Evolutionary conservation across 2,113 vertebrate species (phyloP).

Genomic region (Chinchilla lanigera): DNA sequence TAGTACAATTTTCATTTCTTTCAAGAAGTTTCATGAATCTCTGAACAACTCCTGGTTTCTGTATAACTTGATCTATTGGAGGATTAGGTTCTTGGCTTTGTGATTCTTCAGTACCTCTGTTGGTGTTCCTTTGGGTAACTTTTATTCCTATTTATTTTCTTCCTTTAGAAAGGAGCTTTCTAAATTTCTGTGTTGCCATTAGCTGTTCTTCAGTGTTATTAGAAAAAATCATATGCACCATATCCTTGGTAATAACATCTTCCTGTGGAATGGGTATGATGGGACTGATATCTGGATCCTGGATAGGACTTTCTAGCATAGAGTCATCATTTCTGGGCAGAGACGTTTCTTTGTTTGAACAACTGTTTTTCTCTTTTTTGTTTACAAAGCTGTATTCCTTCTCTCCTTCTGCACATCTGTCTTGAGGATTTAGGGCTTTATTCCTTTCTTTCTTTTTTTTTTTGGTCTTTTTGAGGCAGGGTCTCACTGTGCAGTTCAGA

Average conservation of each 20-base stretch:
- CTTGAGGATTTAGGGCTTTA: conserved; percentile 96
- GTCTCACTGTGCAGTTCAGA: no score
- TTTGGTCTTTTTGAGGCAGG: no score
- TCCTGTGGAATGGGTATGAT: conserved; percentile 94
- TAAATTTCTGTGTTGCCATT: conserved; percentile 95
- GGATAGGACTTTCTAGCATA: conserved; percentile 95
- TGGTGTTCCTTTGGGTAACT: neutral
- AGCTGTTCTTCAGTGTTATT: conserved; percentile 94
- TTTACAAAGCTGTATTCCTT: conserved; percentile 95
- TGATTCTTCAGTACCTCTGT: neutral
- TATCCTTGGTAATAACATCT: conserved; percentile 93
- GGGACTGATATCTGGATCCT: conserved; percentile 95
- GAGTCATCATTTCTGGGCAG: conserved; percentile 91
- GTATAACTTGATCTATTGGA: conserved; percentile 96
- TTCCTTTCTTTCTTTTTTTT: no score
- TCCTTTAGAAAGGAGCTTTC: conserved; percentile 94
- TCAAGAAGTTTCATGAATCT: conserved; percentile 96
- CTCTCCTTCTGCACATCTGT: conserved; percentile 95
- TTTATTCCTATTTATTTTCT: neutral
- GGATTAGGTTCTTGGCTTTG: conserved; percentile 91
- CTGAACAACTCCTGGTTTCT: conserved; percentile 93
- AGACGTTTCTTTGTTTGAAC: conserved; percentile 95
- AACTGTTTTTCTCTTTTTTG: conserved; percentile 97
- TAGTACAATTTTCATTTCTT: conserved; percentile 93
- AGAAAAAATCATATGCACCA: conserved; percentile 97